Evolutionary conservation across 2,113 vertebrate genomes (phyloP).

Genomic region (Calidris pygmaea): DNA sequence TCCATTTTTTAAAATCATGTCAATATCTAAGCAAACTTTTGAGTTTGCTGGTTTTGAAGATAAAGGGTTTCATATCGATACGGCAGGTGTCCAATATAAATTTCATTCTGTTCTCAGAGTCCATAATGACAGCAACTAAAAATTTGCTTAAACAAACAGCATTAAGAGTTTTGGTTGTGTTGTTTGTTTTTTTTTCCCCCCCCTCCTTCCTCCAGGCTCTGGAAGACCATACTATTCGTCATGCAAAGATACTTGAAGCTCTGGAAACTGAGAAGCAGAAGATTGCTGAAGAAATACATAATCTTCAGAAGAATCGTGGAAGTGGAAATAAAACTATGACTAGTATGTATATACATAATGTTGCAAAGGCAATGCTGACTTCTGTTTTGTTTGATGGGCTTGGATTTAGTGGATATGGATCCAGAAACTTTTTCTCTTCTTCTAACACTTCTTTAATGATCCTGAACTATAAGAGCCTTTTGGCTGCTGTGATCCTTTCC

Average conservation of each 20-base stretch:
- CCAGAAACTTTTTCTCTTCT: not conserved
- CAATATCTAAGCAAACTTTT: not conserved
- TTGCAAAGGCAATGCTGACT: not conserved
- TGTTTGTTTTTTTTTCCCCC: too few species aligned
- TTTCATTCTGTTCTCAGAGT: not conserved
- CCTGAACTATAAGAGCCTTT: not conserved
- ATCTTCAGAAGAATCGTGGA: constrained; percentile 78
- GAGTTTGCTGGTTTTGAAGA: not conserved
- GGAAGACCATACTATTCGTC: constrained; percentile 85
- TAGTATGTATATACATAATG: not conserved
- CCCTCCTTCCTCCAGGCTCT: constrained; percentile 76
- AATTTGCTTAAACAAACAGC: not conserved
- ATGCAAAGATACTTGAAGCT: constrained; percentile 89
- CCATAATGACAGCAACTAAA: not conserved
- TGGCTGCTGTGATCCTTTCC: not conserved
- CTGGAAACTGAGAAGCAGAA: constrained; percentile 92
- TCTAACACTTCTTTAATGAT: not conserved
- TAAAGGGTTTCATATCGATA: not conserved
- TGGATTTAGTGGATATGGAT: not conserved
- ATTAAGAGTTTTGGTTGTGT: not conserved
- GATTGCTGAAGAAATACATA: constrained; percentile 84
- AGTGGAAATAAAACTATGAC: constrained; percentile 18
- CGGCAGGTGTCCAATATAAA: not conserved
- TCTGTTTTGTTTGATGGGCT: not conserved
- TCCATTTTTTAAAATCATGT: not conserved